Percentiles rank a stretch among this genome's conserved stretches.
These are phyloP conservation scores for Agrenia bidenticulata DNA, from an alignment of 2,888 invertebrate genomes.

Conservation along the genomic window DNA sequence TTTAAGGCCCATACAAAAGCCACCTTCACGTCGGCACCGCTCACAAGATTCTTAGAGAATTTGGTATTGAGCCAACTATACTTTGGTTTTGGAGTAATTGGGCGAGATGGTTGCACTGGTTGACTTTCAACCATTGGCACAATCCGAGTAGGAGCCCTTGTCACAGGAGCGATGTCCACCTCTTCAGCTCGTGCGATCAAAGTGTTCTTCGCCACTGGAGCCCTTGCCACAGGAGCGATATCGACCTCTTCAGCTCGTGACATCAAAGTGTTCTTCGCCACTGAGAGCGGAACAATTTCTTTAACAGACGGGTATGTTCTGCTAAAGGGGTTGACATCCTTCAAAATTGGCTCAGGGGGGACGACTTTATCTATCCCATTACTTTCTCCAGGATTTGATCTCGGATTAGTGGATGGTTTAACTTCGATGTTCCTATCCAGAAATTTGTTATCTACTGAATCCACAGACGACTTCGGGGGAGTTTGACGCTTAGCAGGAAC, in stretches of 20 bases:
- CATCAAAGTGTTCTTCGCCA: no score
- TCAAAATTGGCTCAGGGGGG: no score
- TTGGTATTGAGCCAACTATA: background rate
- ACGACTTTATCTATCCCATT: no score
- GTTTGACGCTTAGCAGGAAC: no score
- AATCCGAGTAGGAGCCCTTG: background rate
- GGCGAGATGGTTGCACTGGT: background rate
- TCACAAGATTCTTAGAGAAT: constrained; percentile 11
- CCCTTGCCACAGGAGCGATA: constrained; percentile 3
- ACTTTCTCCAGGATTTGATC: background rate
- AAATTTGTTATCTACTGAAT: no score
- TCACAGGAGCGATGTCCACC: constrained; percentile 16
- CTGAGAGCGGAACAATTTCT: constrained; percentile 15
- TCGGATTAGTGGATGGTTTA: no score
- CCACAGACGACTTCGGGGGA: no score
- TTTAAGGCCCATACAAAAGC: constrained; percentile 18
- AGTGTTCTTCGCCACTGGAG: background rate
- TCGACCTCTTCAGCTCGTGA: no score
- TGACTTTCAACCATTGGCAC: no score
- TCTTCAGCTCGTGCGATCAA: no score
- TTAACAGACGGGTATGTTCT: background rate
- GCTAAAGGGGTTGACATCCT: no score
- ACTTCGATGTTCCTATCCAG: no score
- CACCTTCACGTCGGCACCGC: constrained; percentile 8
- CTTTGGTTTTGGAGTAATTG: background rate